Percentiles rank a stretch among this genome's conserved stretches.
Evolutionary conservation across 1,140 invertebrate species (phyloP).

Genomic region (Drosophila tsacasi): DNA sequence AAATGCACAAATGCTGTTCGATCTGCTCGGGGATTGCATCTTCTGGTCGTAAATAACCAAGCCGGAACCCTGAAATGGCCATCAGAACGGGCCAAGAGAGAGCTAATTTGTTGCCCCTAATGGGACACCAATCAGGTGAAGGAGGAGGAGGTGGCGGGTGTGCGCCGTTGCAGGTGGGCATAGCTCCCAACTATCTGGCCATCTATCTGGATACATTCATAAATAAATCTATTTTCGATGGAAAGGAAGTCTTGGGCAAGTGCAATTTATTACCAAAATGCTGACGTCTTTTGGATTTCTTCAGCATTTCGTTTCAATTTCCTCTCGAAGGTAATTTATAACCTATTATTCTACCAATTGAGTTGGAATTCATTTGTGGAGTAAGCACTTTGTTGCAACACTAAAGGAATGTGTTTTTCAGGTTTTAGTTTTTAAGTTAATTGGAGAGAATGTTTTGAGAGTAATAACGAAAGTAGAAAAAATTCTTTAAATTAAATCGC

Average conservation of each 20-base stretch:
- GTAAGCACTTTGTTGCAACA: slow-evolving; percentile 15
- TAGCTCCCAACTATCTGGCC: slow-evolving; percentile 11
- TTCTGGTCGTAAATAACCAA: slow-evolving; percentile 64
- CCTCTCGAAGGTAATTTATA: slow-evolving; percentile 36
- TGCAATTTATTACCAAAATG: slow-evolving; percentile 53
- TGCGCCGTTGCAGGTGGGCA: slow-evolving; percentile 22
- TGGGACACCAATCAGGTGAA: slow-evolving; percentile 57
- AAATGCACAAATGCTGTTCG: slow-evolving; percentile 77
- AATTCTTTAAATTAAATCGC: neutral
- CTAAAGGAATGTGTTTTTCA: neutral
- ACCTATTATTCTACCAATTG: slow-evolving; percentile 26
- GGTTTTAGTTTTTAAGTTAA: neutral
- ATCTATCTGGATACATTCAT: slow-evolving; percentile 41
- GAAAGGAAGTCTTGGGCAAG: slow-evolving; percentile 31
- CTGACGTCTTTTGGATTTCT: slow-evolving; percentile 44
- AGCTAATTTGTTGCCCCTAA: slow-evolving; percentile 75
- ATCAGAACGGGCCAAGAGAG: slow-evolving; percentile 36
- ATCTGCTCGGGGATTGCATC: slow-evolving; percentile 64
- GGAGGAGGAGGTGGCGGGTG: neutral
- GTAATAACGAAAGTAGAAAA: no score
- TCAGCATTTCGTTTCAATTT: slow-evolving; percentile 36
- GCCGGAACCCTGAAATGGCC: slow-evolving; percentile 38
- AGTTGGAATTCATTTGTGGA: slow-evolving; percentile 11
- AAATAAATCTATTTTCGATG: slow-evolving; percentile 47
- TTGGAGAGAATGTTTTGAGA: neutral